phyloP scores from a whole-genome alignment of 2,888 invertebrate genomes.

The Drosophila paracracens region DNA sequence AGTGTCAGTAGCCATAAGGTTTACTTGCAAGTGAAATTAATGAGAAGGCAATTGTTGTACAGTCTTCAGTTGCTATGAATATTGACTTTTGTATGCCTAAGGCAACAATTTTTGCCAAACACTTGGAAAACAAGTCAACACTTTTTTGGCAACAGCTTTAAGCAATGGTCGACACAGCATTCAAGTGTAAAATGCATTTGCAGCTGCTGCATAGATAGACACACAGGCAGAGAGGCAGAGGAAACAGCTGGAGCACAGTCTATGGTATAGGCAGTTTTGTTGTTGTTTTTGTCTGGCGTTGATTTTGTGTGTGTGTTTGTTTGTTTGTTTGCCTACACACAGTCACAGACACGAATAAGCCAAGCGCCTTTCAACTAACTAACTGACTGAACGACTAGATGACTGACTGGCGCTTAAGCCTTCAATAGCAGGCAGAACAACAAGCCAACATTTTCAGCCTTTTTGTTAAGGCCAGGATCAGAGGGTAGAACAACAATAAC shows the following conservation, averaged over 20 bases:
- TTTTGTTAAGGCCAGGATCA: conserved; percentile 68
- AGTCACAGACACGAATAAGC: conserved; percentile 27
- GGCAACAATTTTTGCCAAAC: conserved; percentile 12
- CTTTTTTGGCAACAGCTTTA: conserved; percentile 37
- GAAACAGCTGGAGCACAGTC: conserved; percentile 13
- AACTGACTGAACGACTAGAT: conserved; percentile 45
- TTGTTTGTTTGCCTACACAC: conserved; percentile 46
- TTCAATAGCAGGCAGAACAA: conserved; percentile 71
- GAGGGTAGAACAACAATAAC: conserved; percentile 38
- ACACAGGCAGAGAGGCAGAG: background rate
- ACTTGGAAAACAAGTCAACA: conserved; percentile 34
- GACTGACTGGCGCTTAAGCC: conserved; percentile 71
- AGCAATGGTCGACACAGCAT: conserved; percentile 32
- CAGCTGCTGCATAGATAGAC: conserved; percentile 30
- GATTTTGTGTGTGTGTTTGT: conserved; percentile 29
- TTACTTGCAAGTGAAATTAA: background rate
- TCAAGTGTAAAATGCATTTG: conserved; percentile 56
- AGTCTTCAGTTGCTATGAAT: background rate
- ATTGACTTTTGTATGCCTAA: background rate
- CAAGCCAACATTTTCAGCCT: conserved; percentile 73
- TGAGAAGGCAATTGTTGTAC: background rate
- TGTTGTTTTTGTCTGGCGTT: conserved; percentile 59
- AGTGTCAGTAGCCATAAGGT: background rate
- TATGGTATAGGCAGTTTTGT: conserved; percentile 41
- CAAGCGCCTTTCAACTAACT: conserved; percentile 47